Percentiles rank a stretch among this genome's conserved stretches.
Conservation (phyloP, 1,140 invertebrate species). For the Drosophila pandora region DNA sequence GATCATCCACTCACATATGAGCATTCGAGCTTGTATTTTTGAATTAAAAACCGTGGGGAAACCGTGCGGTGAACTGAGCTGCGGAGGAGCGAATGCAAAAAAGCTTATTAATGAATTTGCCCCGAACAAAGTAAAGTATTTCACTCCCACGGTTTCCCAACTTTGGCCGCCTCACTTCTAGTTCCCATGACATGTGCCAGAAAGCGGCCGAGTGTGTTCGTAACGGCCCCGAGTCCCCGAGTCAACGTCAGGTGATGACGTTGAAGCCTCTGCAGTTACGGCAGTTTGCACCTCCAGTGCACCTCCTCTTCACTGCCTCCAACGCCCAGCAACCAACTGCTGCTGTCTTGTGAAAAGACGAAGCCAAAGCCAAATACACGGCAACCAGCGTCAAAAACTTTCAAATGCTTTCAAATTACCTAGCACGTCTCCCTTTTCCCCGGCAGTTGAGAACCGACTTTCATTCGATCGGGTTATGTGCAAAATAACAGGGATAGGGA, state of each 20-base stretch:
- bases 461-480: constrained; percentile 10
- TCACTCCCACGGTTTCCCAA: constrained; percentile 78
- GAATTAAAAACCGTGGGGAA: constrained; percentile 51
- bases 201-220: constrained; percentile 28
- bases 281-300: constrained; percentile 9
- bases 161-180: constrained; percentile 50
- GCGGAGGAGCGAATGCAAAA: constrained; percentile 25
- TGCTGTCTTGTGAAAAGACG: not conserved
- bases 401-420: constrained; percentile 76
- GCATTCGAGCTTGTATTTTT: not conserved
- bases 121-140: constrained; percentile 76
- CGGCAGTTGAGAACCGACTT: constrained; percentile 23
- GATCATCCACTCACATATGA: not conserved
- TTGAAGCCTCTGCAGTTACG: constrained; percentile 18
- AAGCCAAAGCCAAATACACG: constrained; percentile 8
- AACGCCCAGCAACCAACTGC: not conserved
- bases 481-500: not conserved
- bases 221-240: constrained; percentile 42
- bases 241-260: constrained; percentile 57
- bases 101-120: constrained; percentile 74
- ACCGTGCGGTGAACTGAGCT: not conserved
- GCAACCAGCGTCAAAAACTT: constrained; percentile 69
- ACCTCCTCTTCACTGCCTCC: not conserved
- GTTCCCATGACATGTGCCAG: constrained; percentile 76
- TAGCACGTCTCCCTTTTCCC: constrained; percentile 33